Conservation (phyloP, 2,797 vertebrate genomes). For the Amniataba percoides region DNA sequence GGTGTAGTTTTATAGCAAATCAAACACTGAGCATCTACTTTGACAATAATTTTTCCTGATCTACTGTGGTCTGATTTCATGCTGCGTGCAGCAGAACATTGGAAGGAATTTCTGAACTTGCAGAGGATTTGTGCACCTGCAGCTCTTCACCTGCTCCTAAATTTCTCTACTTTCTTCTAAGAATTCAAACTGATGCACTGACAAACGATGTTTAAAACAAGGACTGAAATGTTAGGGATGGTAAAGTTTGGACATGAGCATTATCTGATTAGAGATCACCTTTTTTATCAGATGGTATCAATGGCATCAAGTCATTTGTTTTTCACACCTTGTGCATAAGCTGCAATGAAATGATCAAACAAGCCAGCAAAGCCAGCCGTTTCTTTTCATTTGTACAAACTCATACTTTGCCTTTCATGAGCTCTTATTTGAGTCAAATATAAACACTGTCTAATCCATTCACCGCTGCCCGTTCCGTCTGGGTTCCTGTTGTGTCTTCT, state of each 20-base stretch:
- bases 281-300: too few species aligned
- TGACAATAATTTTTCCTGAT: too few species aligned
- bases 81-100: neutral
- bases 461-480: slow-evolving; percentile 14
- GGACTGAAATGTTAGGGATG: neutral
- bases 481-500: slow-evolving; percentile 58
- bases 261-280: neutral
- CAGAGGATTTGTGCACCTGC: neutral
- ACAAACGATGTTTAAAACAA: neutral
- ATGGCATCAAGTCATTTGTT: too few species aligned
- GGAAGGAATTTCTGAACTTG: neutral
- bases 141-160: neutral
- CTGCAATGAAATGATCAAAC: neutral
- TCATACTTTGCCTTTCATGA: slow-evolving; percentile 15
- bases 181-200: neutral
- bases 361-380: neutral
- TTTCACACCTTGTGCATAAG: too few species aligned
- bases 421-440: slow-evolving; percentile 28
- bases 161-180: neutral
- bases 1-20: too few species aligned
- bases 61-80: neutral
- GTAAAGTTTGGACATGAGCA: neutral
- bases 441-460: slow-evolving; percentile 22
- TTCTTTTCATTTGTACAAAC: slow-evolving; percentile 1
- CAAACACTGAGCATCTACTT: too few species aligned